phyloP scores from a whole-genome alignment of 2,113 vertebrate species.

The Entelurus aequoreus region DNA sequence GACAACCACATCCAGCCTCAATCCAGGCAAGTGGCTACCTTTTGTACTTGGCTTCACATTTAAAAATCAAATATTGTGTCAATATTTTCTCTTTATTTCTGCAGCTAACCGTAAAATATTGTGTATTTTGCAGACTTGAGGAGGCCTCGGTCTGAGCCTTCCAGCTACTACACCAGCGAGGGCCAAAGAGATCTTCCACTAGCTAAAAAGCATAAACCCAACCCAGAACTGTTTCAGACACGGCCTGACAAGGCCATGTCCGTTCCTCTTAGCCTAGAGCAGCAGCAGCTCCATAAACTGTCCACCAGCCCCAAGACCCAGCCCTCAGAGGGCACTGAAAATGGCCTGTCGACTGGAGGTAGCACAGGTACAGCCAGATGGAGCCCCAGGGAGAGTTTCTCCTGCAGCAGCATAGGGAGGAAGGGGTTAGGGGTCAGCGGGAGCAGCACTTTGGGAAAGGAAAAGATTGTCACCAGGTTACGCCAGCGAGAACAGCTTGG shows the following conservation, averaged over 20 bases:
- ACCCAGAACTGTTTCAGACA: conserved; percentile 87
- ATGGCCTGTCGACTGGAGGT: conserved; percentile 65
- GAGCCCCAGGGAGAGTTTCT: conserved; percentile 84
- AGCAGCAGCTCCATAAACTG: conserved; percentile 83
- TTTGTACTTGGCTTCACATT: background rate
- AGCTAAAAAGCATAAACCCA: conserved; percentile 97
- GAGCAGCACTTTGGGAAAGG: conserved; percentile 80
- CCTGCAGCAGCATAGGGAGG: conserved; percentile 67
- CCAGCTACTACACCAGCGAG: conserved; percentile 94
- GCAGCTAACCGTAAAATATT: conserved; percentile 8
- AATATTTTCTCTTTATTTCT: background rate
- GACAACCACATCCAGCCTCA: conserved; percentile 79
- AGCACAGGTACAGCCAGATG: conserved; percentile 78
- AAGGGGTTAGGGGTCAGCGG: conserved; percentile 65
- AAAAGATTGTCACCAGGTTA: conserved; percentile 77
- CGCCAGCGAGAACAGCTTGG: conserved; percentile 85
- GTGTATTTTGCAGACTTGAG: conserved; percentile 77
- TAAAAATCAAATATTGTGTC: conserved; percentile 1
- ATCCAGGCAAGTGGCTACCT: conserved; percentile 74
- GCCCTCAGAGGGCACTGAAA: conserved; percentile 62
- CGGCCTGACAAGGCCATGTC: conserved; percentile 89
- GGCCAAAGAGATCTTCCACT: conserved; percentile 91
- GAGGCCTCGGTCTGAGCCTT: conserved; percentile 93
- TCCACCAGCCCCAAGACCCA: conserved; percentile 73
- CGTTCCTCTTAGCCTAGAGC: conserved; percentile 87